A percentile compares a stretch with the other conserved stretches of the same genome.
These are phyloP conservation scores for Marasmarcha lunaedactyla DNA, from an alignment of 2,888 invertebrate species.

Conservation along the genomic window DNA sequence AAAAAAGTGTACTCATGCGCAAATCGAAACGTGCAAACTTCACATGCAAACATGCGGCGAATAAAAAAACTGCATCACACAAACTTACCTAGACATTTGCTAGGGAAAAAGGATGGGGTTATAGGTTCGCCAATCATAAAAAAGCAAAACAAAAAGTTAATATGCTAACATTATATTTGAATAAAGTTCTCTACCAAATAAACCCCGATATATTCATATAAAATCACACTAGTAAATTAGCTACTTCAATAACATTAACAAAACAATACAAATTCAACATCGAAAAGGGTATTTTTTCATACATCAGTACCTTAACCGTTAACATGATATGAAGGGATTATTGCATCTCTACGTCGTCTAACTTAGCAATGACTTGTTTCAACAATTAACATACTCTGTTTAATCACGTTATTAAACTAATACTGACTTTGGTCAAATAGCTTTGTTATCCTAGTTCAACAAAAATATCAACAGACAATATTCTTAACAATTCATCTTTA, in stretches of 20 bases:
- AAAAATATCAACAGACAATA: slow-evolving; percentile 67
- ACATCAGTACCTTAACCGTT: slow-evolving; percentile 41
- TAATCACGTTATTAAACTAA: slow-evolving; percentile 61
- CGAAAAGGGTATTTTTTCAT: slow-evolving; percentile 29
- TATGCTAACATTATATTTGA: slow-evolving; percentile 58
- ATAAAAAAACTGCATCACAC: slow-evolving; percentile 17
- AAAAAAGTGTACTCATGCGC: slow-evolving; percentile 23
- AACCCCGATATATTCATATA: slow-evolving; percentile 71
- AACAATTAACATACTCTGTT: slow-evolving; percentile 44
- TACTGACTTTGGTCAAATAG: slow-evolving; percentile 72
- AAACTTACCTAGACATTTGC: slow-evolving; percentile 39
- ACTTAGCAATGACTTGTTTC: slow-evolving; percentile 51
- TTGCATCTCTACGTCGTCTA: slow-evolving; percentile 42
- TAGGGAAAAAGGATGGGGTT: slow-evolving; percentile 17
- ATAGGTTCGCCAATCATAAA: slow-evolving; percentile 20
- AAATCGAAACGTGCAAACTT: slow-evolving; percentile 4
- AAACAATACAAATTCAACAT: slow-evolving; percentile 56
- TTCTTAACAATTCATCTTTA: slow-evolving; percentile 53
- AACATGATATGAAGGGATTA: slow-evolving; percentile 49
- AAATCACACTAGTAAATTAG: slow-evolving; percentile 64
- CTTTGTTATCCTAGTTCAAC: slow-evolving; percentile 68
- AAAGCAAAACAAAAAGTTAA: slow-evolving; percentile 33
- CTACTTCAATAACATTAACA: slow-evolving; percentile 67
- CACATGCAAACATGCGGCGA: slow-evolving; percentile 32
- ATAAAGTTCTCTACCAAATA: slow-evolving; percentile 67